phyloP scores from a whole-genome alignment of 2,113 vertebrate species.

The Oncorhynchus keta region DNA sequence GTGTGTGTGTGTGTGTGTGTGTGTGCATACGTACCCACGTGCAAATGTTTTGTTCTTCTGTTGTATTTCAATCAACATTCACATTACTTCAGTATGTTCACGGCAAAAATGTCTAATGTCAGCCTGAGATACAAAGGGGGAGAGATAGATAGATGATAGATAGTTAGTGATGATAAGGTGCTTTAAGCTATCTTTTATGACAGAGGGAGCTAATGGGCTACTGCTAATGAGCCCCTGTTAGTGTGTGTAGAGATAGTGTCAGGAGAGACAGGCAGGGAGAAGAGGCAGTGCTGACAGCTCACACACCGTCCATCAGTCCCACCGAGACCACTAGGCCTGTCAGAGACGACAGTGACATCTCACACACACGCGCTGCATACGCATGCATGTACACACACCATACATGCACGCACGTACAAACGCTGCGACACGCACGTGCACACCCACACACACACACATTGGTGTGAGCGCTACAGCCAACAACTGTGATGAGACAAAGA shows the following conservation, averaged over 20 bases:
- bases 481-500: conserved; percentile 19
- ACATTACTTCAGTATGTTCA: no score
- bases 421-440: conserved; percentile 4
- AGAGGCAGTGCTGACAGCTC: conserved; percentile 65
- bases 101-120: no score
- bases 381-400: background rate
- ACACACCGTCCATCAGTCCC: conserved; percentile 58
- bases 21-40: background rate
- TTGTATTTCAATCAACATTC: background rate
- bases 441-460: background rate
- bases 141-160: background rate
- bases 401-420: conserved; percentile 30
- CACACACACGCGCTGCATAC: background rate
- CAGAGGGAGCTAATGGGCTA: conserved; percentile 35
- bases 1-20: background rate
- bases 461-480: conserved; percentile 19
- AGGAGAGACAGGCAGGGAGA: conserved; percentile 12
- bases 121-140: background rate
- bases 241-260: conserved; percentile 58
- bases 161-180: conserved; percentile 9
- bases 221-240: conserved; percentile 61
- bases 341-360: conserved; percentile 59
- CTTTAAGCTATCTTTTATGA: no score
- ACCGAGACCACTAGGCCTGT: conserved; percentile 57
- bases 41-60: background rate